These are phyloP conservation scores for Conistra vaccinii DNA, from an alignment of 2,888 invertebrate genomes.

Conservation along the genomic window DNA sequence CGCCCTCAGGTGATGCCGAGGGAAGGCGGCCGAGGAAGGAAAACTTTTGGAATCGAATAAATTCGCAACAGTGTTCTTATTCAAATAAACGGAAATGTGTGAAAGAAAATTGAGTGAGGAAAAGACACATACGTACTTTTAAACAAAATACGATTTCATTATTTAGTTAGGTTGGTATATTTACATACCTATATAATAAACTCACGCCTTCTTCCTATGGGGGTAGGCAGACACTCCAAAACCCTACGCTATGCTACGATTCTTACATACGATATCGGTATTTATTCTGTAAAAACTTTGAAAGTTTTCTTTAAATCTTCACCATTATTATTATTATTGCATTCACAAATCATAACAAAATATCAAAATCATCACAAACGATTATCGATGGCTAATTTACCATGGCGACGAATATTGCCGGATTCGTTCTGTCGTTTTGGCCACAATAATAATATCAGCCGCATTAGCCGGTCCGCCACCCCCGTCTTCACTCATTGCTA, in stretches of 20 bases:
- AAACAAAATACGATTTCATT: neutral
- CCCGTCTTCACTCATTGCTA: conserved; percentile 71
- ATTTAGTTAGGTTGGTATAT: neutral
- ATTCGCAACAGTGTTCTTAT: conserved; percentile 45
- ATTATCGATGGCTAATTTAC: conserved; percentile 70
- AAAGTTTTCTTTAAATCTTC: neutral
- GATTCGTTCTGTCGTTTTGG: conserved; percentile 81
- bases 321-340: neutral
- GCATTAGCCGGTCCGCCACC: conserved; percentile 82
- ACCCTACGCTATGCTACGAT: neutral
- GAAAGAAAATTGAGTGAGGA: conserved; percentile 6
- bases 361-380: conserved; percentile 48
- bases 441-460: conserved; percentile 81
- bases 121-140: neutral
- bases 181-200: neutral
- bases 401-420: conserved; percentile 70
- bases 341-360: conserved; percentile 20
- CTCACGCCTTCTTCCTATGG: neutral
- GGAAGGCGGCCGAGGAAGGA: conserved; percentile 70
- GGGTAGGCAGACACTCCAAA: neutral
- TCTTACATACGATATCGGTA: neutral
- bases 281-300: neutral
- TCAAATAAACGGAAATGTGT: conserved; percentile 50
- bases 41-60: conserved; percentile 76
- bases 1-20: conserved; percentile 82